Conservation (phyloP, 2,888 invertebrate species). For the Pterostichus niger region DNA sequence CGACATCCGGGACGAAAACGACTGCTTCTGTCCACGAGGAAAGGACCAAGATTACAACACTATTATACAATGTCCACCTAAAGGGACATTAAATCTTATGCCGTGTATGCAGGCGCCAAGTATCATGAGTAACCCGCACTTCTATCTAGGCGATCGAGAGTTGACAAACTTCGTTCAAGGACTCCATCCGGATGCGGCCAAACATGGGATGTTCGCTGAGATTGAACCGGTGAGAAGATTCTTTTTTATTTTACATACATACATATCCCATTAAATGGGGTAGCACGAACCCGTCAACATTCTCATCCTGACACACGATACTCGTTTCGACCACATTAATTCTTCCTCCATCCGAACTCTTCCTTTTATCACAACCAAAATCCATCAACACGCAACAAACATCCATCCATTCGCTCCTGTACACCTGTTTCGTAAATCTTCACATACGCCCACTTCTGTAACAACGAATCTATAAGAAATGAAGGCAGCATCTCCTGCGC, state of each 20-base stretch:
- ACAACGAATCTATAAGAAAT: no score
- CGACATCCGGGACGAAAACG: conserved; percentile 77
- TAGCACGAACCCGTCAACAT: no score
- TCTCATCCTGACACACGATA: no score
- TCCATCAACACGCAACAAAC: no score
- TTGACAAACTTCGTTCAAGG: conserved; percentile 79
- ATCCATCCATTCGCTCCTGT: no score
- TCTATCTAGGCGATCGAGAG: conserved; percentile 80
- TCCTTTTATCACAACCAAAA: no score
- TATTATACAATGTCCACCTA: conserved; percentile 78
- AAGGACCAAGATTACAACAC: conserved; percentile 77
- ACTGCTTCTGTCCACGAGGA: conserved; percentile 79
- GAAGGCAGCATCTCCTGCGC: no score
- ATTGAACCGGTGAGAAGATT: conserved; percentile 80
- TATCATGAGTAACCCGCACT: conserved; percentile 84
- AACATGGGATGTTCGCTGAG: conserved; percentile 81
- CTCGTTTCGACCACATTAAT: no score
- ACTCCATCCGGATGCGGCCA: conserved; percentile 78
- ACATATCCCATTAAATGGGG: no score
- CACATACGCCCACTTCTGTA: no score
- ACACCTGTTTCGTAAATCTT: no score
- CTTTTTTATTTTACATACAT: background rate
- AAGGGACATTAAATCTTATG: conserved; percentile 79
- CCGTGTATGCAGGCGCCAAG: conserved; percentile 82
- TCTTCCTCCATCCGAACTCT: no score